phyloP scores from a whole-genome alignment of 2,797 vertebrate genomes.

The Sebastes taczanowskii region DNA sequence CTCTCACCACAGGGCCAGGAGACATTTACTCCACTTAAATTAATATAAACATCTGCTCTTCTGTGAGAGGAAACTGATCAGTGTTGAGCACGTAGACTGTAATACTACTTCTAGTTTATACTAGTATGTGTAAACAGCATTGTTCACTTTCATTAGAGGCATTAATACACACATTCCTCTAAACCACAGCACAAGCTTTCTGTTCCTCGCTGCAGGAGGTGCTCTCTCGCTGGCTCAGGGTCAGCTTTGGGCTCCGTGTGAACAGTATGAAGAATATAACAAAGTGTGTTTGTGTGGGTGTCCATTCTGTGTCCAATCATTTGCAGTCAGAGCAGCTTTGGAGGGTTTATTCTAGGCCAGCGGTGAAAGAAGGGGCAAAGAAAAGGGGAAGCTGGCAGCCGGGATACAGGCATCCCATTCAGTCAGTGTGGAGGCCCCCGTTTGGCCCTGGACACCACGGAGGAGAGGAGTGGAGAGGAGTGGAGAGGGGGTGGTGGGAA shows the following conservation, averaged over 20 bases:
- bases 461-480: slow-evolving; percentile 21
- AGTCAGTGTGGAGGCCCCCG: slow-evolving; percentile 37
- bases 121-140: slow-evolving; percentile 1
- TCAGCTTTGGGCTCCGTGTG: slow-evolving; percentile 19
- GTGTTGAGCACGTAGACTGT: neutral
- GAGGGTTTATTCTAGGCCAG: slow-evolving; percentile 54
- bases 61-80: neutral
- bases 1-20: slow-evolving; percentile 31
- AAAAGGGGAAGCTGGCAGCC: slow-evolving; percentile 35
- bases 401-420: slow-evolving; percentile 61
- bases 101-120: neutral
- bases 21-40: slow-evolving; percentile 1
- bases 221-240: slow-evolving; percentile 12
- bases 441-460: slow-evolving; percentile 21
- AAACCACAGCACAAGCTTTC: slow-evolving; percentile 7
- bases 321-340: slow-evolving; percentile 47
- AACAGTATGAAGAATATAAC: slow-evolving; percentile 13
- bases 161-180: neutral
- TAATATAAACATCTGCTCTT: slow-evolving; percentile 9
- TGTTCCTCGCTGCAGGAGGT: slow-evolving; percentile 23
- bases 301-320: slow-evolving; percentile 22
- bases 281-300: slow-evolving; percentile 12
- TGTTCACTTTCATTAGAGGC: neutral
- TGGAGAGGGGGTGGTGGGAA: neutral
- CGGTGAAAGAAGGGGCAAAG: slow-evolving; percentile 33